Percentiles rank a stretch among this genome's conserved stretches.
These are phyloP conservation scores for Cydia splendana DNA, from an alignment of 1,140 invertebrate species.

Conservation along the genomic window DNA sequence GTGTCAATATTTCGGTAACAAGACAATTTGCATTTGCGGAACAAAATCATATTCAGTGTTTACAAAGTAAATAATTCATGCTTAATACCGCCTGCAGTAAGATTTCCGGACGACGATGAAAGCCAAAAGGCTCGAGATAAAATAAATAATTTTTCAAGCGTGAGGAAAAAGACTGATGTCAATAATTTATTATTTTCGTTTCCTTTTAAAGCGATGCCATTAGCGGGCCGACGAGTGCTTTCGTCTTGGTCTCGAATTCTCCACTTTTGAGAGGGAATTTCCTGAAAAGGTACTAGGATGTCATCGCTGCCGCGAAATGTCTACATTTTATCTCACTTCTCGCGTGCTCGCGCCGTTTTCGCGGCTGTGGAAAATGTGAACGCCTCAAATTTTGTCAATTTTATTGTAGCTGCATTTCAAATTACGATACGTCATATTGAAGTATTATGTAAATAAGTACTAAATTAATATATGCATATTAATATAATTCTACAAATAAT, in stretches of 20 bases:
- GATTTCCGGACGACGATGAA: constrained; percentile 45
- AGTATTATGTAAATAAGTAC: neutral
- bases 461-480: neutral
- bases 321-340: constrained; percentile 53
- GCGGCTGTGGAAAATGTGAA: constrained; percentile 23
- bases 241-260: constrained; percentile 49
- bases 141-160: constrained; percentile 57
- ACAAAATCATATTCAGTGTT: constrained; percentile 37
- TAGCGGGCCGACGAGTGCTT: constrained; percentile 62
- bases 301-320: constrained; percentile 43
- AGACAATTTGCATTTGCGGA: constrained; percentile 27
- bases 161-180: constrained; percentile 63
- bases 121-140: constrained; percentile 40
- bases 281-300: constrained; percentile 43
- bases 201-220: constrained; percentile 66
- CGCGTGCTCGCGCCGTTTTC: constrained; percentile 17
- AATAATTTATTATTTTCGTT: constrained; percentile 75
- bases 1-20: constrained; percentile 30
- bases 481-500: neutral
- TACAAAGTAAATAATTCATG: constrained; percentile 30
- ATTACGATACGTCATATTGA: neutral
- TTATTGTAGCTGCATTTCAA: constrained; percentile 1
- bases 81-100: constrained; percentile 38
- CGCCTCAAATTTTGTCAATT: constrained; percentile 42
- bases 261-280: constrained; percentile 49